Evolutionary conservation across 2,888 invertebrate species (phyloP).

Genomic region (Drosophila picticornis): DNA sequence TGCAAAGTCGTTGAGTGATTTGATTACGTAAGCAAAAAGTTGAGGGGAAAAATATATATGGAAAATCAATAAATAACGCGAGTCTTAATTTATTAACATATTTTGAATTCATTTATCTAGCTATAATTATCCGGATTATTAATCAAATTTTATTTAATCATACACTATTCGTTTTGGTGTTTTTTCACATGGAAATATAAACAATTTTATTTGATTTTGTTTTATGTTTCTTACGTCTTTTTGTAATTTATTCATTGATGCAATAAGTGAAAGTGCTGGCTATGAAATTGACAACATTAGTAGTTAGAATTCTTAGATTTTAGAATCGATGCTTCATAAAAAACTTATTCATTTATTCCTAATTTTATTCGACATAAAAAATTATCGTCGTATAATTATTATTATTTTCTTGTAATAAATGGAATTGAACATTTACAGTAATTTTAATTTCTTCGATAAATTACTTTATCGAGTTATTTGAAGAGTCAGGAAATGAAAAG

Average conservation of each 20-base stretch:
- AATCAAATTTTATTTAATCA: slow-evolving; percentile 3
- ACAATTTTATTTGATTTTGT: not conserved
- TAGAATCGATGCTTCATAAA: not conserved
- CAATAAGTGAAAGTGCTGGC: not conserved
- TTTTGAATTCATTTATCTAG: slow-evolving; percentile 10
- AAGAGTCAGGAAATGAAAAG: not conserved
- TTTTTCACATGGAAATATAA: not conserved
- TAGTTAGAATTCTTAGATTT: not conserved
- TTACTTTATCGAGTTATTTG: not conserved
- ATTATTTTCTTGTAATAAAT: not conserved
- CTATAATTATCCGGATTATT: slow-evolving; percentile 12
- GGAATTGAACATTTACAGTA: not conserved
- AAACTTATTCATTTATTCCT: not conserved
- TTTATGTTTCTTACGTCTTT: not conserved
- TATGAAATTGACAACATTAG: not conserved
- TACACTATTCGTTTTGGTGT: not conserved
- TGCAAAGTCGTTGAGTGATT: slow-evolving; percentile 70
- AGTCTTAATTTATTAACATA: slow-evolving; percentile 15
- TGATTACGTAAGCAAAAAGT: slow-evolving; percentile 58
- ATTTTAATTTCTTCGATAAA: not conserved
- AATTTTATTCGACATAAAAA: not conserved
- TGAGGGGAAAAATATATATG: slow-evolving; percentile 12
- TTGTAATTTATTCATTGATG: not conserved
- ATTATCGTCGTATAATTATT: not conserved
- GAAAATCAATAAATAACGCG: slow-evolving; percentile 32